Base-by-base conservation (phyloP, 2,113 vertebrate species). In the Pangasianodon hypophthalmus region DNA sequence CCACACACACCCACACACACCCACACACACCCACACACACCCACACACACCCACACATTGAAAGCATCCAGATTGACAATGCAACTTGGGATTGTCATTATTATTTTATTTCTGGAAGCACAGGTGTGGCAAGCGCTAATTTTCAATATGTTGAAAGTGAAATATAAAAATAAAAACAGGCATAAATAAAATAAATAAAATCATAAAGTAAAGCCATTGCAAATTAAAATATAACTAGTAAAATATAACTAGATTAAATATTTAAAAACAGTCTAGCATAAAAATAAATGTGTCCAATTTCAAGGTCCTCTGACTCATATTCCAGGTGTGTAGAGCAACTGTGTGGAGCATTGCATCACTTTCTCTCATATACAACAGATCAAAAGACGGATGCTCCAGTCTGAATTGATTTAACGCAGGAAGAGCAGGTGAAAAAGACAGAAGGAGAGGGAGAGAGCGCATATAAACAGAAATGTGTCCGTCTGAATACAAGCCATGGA, bases 291-390 rank as follows among this genome's bases (percentile, higher is more conserved):
- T 24, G 82, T 26, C 52, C 18, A 83, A 56, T 37, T 83, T 19
- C 52, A 83, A 83, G 81, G 50, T 56, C 37, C 82, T 60, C 9
- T 84, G 82, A 84, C 32, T 60, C 82, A 60, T 41, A 60, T 60
- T 37, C 82, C 54, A 60, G 32, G 32, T 9, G 13, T 41, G 56
- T 60, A 37, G 9, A 60, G 82, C 16, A 44, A 60, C 37, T 84
- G 32, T 60, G 56, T 84, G 32, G 54, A 71, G 82, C 50, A 73
- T 88, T 88, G 80, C 87, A 88, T 88, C 80, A 83, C 79, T 83
- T 58, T 69, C 46, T 52, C 80, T 88, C 62, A 69, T 79, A 81
- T 52, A 82, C 87, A 88, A 81, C 60, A 83, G 87, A 71, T 83
- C 18, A 84, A 84, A 84, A 84, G 87, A 88, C 80, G 52, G 87